Evolutionary conservation across 2,888 invertebrate genomes (phyloP), one percentile per base, ranked within the genome.

Genomic region (Tinea pellionella): DNA sequence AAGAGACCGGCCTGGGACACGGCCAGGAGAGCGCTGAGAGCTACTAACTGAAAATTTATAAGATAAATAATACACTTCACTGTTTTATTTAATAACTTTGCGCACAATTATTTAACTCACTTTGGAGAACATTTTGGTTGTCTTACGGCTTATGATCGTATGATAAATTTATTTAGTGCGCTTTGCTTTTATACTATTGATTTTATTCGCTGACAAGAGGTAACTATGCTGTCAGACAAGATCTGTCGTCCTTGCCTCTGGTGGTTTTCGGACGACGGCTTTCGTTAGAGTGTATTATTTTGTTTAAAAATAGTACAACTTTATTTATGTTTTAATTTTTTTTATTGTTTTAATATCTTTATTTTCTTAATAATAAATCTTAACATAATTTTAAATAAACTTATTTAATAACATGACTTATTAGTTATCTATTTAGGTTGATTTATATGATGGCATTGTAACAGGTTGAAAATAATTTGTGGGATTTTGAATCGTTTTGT

Each of bases 1-100:
- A 85, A 65, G 51, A 83, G 74, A 51, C 80, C 81, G 12, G 82
- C 83, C 47, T 69, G 67, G 62, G 64, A 63, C 29, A 53, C 60
- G 16, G 63, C 63, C 61, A 62, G 53, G 51, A 61, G 29, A 8
- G 59, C 61, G 57, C 61, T 59, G 11, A 62, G 15, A 30, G 57
- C 59, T 47, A 62, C 56, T 1, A 62, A 12, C 62, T 62, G 59
- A 11, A 59, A 55, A 41, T 16, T 12, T 37, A 9, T 51, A 6
- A 9, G 47, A 47, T 13, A 6, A 47, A 47, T 15, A 15, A 47
- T 15, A 47, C 16, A 29, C 56, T 56, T 56, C n/a, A 37, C 19
- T 13, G 7, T 51, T 13, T 3, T 7, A 51, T 37, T 37, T 37
- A 37, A 9, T 12, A 37, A n/a, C n/a, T n/a, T n/a, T n/a, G n/a